These are phyloP conservation scores for Oeneis ivallda DNA, from an alignment of 2,888 invertebrate genomes.

Conservation along the genomic window DNA sequence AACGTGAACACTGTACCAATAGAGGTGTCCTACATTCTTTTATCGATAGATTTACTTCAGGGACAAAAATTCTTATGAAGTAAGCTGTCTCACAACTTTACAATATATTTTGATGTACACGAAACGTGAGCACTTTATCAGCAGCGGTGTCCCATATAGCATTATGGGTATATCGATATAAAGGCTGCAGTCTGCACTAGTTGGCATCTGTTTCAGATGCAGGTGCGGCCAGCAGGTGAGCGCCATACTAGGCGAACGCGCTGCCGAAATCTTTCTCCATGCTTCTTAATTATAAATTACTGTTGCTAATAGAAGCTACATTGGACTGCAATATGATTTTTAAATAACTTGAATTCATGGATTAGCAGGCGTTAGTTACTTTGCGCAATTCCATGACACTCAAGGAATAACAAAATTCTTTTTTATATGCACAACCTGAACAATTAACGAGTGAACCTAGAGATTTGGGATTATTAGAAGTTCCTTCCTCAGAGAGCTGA, in stretches of 20 bases:
- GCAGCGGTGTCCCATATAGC: conserved; percentile 22
- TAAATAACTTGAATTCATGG: too few relatives aligned
- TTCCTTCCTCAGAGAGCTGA: too few relatives aligned
- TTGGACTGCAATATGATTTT: too few relatives aligned
- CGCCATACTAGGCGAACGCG: conserved; percentile 67
- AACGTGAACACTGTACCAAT: neutral
- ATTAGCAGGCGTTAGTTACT: too few relatives aligned
- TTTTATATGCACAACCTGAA: too few relatives aligned
- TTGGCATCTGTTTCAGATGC: conserved; percentile 78
- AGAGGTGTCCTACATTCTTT: neutral
- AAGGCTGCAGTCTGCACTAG: conserved; percentile 60
- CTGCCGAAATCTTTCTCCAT: conserved; percentile 68
- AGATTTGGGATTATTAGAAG: too few relatives aligned
- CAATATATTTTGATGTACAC: neutral
- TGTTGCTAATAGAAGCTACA: too few relatives aligned
- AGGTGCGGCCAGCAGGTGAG: conserved; percentile 75
- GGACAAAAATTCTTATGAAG: neutral
- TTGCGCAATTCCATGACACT: too few relatives aligned
- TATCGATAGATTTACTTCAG: neutral
- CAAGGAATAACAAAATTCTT: too few relatives aligned
- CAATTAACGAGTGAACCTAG: too few relatives aligned
- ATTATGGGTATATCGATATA: conserved; percentile 41
- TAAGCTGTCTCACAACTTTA: neutral
- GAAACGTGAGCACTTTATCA: conserved; percentile 4
- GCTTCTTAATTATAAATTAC: conserved; percentile 36